Evolutionary conservation across 1,140 invertebrate genomes (phyloP), one percentile per base, ranked within the genome.

Genomic region (Lethocerus indicus): DNA sequence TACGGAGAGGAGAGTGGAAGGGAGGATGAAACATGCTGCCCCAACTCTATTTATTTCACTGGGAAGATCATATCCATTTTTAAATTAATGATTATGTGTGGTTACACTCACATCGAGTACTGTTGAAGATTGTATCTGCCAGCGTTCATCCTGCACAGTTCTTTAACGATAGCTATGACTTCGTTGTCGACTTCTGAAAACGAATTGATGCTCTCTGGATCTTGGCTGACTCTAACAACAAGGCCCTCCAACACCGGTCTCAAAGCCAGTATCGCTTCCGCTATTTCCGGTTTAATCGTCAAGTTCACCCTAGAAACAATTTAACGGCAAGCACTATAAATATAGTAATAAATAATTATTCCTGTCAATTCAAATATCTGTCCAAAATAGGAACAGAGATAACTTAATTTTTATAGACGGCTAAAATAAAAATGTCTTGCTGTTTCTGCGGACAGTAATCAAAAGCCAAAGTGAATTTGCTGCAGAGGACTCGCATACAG

Each of bases 191-290:
- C 52, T 1, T 68, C 64, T 54, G 64, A 68, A 20, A 76, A 63
- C 36, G 74, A 67, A 13, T 75, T 55, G 23, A 79, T 70, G 18
- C 68, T 66, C 58, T 88, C 82, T 0, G 93, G 92, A 53, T 89
- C 72, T 46, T 76, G 69, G 3, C 86, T 78, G 1, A 80, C 79
- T 40, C 78, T 65, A 4, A 91, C 73, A 1, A 97, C 79, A 0
- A 96, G 66, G 53, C 76, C 71, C 67, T 98, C 93, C 2, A 97
- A 61, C 1, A 83, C 81, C 0, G 91, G 91, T 51, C 91, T 72
- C 1, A 98, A 65, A 5, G 87, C 83, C 0, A 89, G 75, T 49
- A 97, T 76, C 3, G 78, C 73, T 0, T 88, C 81, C 0, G 91
- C 93, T 9, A 73, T 61, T 26, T 72, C 57, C 0, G 84, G 74